Base-by-base conservation (phyloP, 2,797 vertebrate species). In the Gila robusta region DNA sequence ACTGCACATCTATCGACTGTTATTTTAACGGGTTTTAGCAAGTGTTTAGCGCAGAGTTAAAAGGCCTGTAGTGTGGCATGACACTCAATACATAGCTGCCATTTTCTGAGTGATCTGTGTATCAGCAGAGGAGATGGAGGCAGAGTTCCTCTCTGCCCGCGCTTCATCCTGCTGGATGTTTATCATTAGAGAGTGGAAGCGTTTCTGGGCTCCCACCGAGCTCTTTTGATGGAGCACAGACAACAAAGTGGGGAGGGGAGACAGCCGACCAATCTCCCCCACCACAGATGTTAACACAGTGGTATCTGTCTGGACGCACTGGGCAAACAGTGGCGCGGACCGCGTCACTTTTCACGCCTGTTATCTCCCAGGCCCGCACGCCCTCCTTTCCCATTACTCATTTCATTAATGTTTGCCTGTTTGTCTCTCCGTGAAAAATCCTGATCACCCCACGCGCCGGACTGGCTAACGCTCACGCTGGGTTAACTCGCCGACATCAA, bases 151-250 rank as follows among this genome's bases (percentile, higher is more conserved):
- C 83, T 69, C 78, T 88, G 78, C 87, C 84, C 84, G 47, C 26
- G 49, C 84, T 90, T 72, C 66, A 86, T 90, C 83, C 80, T 79
- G 85, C 85, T 90, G 88, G 85, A 90, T 87, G 86, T 89, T 88
- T 92, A 93, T 92, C 91, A 93, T 93, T 93, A 91, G 89, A 81
- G 84, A 87, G 79, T 81, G 87, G 91, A 91, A 92, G 93, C 82
- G 87, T 88, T 93, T 88, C 88, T 85, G 77, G 49, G 92, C 86
- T 90, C 94, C 93, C 88, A 89, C 93, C 92, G 94, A 79, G 72
- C 35, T 59, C 91, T 87, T 71, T 88, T 90, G 73, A 44, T 87
- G 90, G 93, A 86, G 87, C 87, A 70, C 87, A 91, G 91, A 83
- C 87, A 90, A 94, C 59, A 91, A 89, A 89, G 88, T 67, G 52